Conservation (phyloP, 2,888 invertebrate genomes). For the Cremastinae sp. region DNA sequence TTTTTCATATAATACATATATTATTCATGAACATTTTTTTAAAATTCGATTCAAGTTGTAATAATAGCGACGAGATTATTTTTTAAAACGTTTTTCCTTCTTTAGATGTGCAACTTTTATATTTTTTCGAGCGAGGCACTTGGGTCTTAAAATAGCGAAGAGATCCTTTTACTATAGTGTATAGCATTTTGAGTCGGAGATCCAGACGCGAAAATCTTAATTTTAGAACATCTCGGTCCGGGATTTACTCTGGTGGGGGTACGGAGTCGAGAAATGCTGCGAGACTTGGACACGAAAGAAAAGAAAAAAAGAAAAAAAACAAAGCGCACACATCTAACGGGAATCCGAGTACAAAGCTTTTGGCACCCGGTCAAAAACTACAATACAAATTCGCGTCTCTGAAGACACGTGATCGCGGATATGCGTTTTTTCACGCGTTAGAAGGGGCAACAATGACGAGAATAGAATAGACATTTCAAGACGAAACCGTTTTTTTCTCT, state of each 20-base stretch:
- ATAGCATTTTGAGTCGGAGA: constrained; percentile 23
- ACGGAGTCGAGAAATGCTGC: constrained; percentile 19
- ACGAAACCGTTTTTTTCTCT: constrained; percentile 9
- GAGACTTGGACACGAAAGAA: constrained; percentile 9
- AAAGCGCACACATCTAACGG: constrained; percentile 30
- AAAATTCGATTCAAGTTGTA: too few species aligned
- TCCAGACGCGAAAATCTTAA: constrained; percentile 49
- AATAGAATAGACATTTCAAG: constrained; percentile 63
- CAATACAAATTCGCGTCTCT: neutral
- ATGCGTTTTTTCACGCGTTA: constrained; percentile 62
- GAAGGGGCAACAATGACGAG: constrained; percentile 48
- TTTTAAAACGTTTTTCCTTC: too few species aligned
- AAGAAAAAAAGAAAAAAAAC: too few species aligned
- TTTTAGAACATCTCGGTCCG: constrained; percentile 54
- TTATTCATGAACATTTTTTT: too few species aligned
- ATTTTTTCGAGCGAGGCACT: too few species aligned
- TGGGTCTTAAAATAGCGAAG: neutral
- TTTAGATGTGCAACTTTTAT: neutral
- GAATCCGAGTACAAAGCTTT: constrained; percentile 43
- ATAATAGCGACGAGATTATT: too few species aligned
- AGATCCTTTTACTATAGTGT: constrained; percentile 4
- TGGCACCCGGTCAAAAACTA: constrained; percentile 43
- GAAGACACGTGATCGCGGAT: constrained; percentile 29
- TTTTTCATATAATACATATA: too few species aligned
- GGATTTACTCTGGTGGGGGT: constrained; percentile 7